Evolutionary conservation across 2,113 vertebrate genomes (phyloP).

Genomic region (Eublepharis macularius): DNA sequence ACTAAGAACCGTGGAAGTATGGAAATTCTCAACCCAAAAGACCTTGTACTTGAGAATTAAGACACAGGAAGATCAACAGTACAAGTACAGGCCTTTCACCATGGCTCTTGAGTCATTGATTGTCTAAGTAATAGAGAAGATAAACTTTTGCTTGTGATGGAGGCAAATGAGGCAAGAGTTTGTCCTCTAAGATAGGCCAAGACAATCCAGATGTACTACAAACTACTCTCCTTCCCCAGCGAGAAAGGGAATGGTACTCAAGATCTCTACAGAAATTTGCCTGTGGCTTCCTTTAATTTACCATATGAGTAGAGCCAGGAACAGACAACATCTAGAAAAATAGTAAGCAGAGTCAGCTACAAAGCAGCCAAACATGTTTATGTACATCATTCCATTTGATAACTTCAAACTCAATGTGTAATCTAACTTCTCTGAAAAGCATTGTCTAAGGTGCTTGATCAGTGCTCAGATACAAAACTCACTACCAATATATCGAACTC

Average conservation of each 20-base stretch:
- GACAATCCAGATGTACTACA: not conserved
- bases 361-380: not conserved
- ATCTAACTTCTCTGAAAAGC: not conserved
- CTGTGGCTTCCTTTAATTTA: not conserved
- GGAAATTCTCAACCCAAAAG: not conserved
- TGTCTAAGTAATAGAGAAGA: not conserved
- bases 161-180: not conserved
- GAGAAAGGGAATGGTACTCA: not conserved
- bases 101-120: not conserved
- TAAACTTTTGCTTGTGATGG: no score
- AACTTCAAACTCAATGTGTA: not conserved
- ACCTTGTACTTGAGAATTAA: not conserved
- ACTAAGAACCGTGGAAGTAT: not conserved
- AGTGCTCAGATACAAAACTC: not conserved
- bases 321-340: not conserved
- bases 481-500: no score
- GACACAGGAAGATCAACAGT: not conserved
- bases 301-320: not conserved
- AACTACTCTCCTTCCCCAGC: not conserved
- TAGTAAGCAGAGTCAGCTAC: not conserved
- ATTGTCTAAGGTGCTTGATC: not conserved
- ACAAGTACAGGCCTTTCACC: not conserved
- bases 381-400: not conserved
- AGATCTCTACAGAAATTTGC: not conserved
- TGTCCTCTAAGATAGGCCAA: not conserved